phyloP scores from a whole-genome alignment of 2,113 vertebrate species.

The Sebastes schlegelii region DNA sequence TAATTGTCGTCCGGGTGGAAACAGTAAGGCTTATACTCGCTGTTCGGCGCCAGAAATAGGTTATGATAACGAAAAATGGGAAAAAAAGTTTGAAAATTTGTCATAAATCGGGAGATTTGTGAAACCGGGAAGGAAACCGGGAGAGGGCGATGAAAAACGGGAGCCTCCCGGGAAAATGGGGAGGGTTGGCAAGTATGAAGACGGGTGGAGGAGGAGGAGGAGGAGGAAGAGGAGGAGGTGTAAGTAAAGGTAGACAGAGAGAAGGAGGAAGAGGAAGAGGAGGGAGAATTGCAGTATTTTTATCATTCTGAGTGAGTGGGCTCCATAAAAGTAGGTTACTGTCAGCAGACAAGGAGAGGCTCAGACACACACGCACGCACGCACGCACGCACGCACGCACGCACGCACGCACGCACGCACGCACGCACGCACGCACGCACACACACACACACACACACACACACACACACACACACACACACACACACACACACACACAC shows the following conservation, averaged over 20 bases:
- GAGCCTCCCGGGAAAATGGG: no score
- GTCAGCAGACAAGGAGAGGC: conserved; percentile 65
- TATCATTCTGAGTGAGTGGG: conserved; percentile 73
- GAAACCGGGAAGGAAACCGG: no score
- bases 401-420: conserved; percentile 21
- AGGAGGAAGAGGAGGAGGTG: background rate
- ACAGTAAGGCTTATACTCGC: no score
- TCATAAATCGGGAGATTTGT: no score
- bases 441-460: conserved; percentile 29
- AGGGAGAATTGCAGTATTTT: conserved; percentile 72
- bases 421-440: conserved; percentile 39
- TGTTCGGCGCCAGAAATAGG: no score
- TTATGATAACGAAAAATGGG: no score
- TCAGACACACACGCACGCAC: conserved; percentile 39
- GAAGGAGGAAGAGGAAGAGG: conserved; percentile 35
- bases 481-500: conserved; percentile 34
- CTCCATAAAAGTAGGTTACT: conserved; percentile 80
- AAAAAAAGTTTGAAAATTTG: no score
- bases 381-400: conserved; percentile 31
- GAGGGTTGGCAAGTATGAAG: no score
- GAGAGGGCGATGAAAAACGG: no score
- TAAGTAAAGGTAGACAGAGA: conserved; percentile 23
- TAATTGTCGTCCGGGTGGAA: no score
- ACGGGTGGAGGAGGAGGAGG: background rate
- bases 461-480: conserved; percentile 42